Conservation (phyloP, 2,797 vertebrate species). For the Oreochromis mossambicus region DNA sequence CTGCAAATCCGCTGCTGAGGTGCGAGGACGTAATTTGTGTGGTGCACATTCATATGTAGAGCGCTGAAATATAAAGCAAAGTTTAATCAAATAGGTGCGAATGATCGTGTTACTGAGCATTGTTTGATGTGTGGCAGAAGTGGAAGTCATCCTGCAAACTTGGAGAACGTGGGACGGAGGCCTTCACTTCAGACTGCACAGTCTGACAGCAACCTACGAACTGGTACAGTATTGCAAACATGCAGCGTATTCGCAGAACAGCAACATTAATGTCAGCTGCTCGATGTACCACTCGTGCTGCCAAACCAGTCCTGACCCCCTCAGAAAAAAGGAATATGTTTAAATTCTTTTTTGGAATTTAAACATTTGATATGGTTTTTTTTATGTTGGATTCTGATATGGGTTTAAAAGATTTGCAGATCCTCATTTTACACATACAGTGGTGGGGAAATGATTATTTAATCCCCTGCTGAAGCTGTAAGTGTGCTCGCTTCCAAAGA, state of each 20-base stretch:
- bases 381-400: neutral
- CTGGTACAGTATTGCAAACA: slow-evolving; percentile 53
- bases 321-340: neutral
- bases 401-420: neutral
- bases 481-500: neutral
- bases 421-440: neutral
- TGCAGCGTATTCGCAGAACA: neutral
- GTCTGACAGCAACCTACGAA: slow-evolving; percentile 81
- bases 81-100: neutral
- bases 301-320: neutral
- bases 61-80: neutral
- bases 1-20: slow-evolving; percentile 66
- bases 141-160: slow-evolving; percentile 82
- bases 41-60: neutral
- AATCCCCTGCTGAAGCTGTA: neutral
- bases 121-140: slow-evolving; percentile 65
- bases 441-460: neutral
- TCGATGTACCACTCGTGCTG: neutral
- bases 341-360: neutral
- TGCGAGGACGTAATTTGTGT: neutral
- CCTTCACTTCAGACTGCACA: slow-evolving; percentile 80
- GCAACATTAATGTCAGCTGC: neutral
- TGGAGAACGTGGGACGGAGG: slow-evolving; percentile 74
- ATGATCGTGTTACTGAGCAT: neutral
- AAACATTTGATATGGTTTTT: neutral